phyloP scores from a whole-genome alignment of 2,888 invertebrate species.

The Drosophila flavopinicola region DNA sequence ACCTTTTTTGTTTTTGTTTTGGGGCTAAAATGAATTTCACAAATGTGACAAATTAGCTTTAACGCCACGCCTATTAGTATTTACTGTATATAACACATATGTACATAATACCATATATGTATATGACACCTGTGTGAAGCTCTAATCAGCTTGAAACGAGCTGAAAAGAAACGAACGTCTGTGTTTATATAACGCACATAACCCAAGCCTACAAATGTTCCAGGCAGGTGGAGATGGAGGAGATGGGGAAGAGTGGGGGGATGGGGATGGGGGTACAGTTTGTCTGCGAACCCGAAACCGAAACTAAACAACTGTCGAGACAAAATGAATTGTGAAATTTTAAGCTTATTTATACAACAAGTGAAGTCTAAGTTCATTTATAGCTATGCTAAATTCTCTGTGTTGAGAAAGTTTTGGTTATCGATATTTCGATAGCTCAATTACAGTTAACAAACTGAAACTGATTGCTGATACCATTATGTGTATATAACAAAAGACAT shows the following conservation, averaged over 20 bases:
- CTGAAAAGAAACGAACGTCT: constrained; percentile 50
- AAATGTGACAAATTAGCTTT: constrained; percentile 26
- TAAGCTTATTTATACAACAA: constrained; percentile 53
- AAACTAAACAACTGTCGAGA: constrained; percentile 56
- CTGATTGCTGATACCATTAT: neutral
- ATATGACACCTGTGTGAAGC: constrained; percentile 52
- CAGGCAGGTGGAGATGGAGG: neutral
- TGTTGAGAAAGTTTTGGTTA: constrained; percentile 5
- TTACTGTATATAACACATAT: neutral
- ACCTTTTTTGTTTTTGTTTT: constrained; percentile 8
- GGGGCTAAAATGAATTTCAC: constrained; percentile 21
- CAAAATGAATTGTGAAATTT: constrained; percentile 59
- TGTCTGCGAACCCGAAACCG: constrained; percentile 37
- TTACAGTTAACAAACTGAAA: neutral
- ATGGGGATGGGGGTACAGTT: neutral
- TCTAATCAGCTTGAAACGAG: constrained; percentile 64
- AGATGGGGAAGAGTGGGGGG: neutral
- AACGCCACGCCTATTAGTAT: constrained; percentile 34
- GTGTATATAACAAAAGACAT: neutral
- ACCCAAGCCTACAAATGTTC: constrained; percentile 11
- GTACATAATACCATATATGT: neutral
- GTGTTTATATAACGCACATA: constrained; percentile 53
- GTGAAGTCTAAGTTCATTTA: constrained; percentile 34
- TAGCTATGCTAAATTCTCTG: constrained; percentile 52
- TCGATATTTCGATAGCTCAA: neutral